Percentiles rank a stretch among this genome's conserved stretches.
These are phyloP conservation scores for Mycetomoellerius zeteki DNA, from an alignment of 1,140 invertebrate species.

Conservation along the genomic window DNA sequence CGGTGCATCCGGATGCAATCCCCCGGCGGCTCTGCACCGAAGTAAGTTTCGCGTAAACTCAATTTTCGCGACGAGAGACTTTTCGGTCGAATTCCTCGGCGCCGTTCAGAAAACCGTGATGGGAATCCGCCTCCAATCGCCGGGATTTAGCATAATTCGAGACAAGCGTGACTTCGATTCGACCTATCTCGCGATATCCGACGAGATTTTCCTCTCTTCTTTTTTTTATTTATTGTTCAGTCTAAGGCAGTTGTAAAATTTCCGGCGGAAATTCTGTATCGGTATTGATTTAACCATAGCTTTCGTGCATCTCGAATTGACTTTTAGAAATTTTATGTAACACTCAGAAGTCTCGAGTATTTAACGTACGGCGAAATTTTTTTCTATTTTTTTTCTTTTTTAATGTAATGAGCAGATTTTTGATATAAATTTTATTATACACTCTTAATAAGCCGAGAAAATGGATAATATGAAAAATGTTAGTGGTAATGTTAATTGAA, in stretches of 20 bases:
- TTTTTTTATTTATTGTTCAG: background rate
- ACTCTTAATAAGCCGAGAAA: background rate
- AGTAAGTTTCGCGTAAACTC: constrained; percentile 73
- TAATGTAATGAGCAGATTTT: background rate
- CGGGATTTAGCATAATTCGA: constrained; percentile 71
- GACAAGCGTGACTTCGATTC: constrained; percentile 46
- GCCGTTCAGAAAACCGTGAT: constrained; percentile 63
- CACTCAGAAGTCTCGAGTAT: background rate
- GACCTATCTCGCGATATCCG: constrained; percentile 16
- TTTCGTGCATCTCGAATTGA: background rate
- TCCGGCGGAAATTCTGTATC: constrained; percentile 12
- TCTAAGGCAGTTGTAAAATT: constrained; percentile 45
- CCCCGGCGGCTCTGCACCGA: constrained; percentile 52
- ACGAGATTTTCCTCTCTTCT: background rate
- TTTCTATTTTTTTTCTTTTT: background rate
- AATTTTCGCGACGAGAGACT: constrained; percentile 67
- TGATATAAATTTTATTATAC: constrained; percentile 7
- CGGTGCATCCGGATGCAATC: constrained; percentile 52
- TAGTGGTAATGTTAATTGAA: background rate
- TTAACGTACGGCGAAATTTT: background rate
- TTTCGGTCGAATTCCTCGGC: constrained; percentile 38
- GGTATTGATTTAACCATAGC: constrained; percentile 27
- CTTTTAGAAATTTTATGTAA: constrained; percentile 21
- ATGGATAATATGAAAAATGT: constrained; percentile 17
- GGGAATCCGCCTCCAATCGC: constrained; percentile 63